Conservation (phyloP, 2,797 vertebrate genomes). For the Cetoscarus ocellatus region DNA sequence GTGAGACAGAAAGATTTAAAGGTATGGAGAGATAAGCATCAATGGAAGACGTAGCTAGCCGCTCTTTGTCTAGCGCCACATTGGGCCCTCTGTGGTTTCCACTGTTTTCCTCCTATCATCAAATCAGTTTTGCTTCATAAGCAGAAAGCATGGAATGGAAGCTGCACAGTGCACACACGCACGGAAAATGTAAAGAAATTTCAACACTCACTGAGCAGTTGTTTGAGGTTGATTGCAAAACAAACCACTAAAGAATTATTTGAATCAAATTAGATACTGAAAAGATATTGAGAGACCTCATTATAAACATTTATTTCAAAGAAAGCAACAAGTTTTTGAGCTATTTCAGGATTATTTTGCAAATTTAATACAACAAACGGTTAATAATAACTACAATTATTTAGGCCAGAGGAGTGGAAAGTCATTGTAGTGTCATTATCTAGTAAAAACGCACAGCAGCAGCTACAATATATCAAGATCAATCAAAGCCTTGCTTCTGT, state of each 20-base stretch:
- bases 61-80: conserved; percentile 73
- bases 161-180: conserved; percentile 48
- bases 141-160: conserved; percentile 75
- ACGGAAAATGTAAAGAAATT: conserved; percentile 65
- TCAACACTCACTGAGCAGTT: conserved; percentile 31
- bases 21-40: conserved; percentile 83
- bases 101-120: conserved; percentile 79
- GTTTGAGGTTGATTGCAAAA: conserved; percentile 5
- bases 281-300: no score
- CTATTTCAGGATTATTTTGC: neutral
- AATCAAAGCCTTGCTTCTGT: neutral
- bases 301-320: no score
- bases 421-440: neutral
- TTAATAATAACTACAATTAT: neutral
- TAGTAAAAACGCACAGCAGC: neutral
- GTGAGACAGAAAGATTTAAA: conserved; percentile 58
- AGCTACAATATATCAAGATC: neutral
- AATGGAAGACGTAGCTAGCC: conserved; percentile 75
- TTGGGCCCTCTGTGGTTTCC: conserved; percentile 82
- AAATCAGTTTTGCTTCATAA: conserved; percentile 80
- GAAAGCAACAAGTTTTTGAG: no score
- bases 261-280: neutral
- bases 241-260: neutral
- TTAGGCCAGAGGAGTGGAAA: neutral
- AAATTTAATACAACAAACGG: neutral